A percentile compares a stretch with the other conserved stretches of the same genome.
Conservation (phyloP, 2,113 vertebrate genomes). For the Formicarius rufipectus region DNA sequence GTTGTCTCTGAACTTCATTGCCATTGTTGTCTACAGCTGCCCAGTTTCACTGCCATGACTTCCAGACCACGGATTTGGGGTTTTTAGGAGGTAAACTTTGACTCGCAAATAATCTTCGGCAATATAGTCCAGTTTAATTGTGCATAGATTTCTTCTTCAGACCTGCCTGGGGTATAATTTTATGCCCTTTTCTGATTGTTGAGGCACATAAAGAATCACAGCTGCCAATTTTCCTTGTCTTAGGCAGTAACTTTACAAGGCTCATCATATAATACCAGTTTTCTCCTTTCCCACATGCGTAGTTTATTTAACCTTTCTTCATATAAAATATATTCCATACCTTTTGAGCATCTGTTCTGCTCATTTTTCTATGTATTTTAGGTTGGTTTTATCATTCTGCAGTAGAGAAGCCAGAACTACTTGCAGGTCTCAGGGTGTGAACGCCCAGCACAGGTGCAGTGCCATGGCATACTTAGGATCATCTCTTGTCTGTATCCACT, state of each 20-base stretch:
- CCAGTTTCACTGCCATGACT: not conserved
- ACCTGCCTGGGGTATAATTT: not conserved
- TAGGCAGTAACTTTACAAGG: not conserved
- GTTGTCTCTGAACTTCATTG: not conserved
- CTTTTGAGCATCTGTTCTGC: not conserved
- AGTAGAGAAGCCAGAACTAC: not conserved
- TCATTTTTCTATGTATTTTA: not conserved
- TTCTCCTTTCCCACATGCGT: not conserved
- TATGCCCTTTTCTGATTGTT: not conserved
- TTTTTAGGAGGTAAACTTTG: fast-evolving
- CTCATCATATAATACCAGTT: not conserved
- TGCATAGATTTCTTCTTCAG: not conserved
- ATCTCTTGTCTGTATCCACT: not conserved
- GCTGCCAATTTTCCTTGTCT: not conserved
- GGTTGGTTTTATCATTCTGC: not conserved
- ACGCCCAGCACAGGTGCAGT: fast-evolving
- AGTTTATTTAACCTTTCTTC: not conserved
- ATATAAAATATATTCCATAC: not conserved
- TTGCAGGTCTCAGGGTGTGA: fast-evolving
- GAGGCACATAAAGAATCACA: not conserved
- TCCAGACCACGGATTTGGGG: not conserved
- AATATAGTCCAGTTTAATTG: not conserved
- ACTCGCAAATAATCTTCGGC: not conserved
- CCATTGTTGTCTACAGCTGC: not conserved
- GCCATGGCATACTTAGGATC: not conserved